Evolutionary conservation across 2,797 vertebrate genomes (phyloP), one percentile per base, ranked within the genome.

Genomic region (Nothura maculosa): DNA sequence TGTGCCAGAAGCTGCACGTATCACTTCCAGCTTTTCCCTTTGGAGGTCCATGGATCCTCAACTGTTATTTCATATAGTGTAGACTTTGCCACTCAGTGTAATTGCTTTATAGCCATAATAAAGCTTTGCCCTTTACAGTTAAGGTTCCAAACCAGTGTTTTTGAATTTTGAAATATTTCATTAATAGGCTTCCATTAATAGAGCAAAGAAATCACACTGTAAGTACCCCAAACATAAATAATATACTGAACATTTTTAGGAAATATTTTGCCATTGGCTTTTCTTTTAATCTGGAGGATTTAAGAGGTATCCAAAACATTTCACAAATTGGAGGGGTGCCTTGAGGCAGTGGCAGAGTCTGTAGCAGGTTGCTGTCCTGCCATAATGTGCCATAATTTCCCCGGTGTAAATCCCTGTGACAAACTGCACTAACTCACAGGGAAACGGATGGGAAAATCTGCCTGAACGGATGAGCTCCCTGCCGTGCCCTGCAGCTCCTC

Each of bases 401-500:
- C 0, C 3, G 10, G n/a, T 64, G 48, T 28, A 57, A 28, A 18
- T 68, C 54, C 38, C 47, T 60, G 60, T 6, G 22, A 76, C 38
- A 75, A 81, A 32, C 38, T 10, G 2, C 6, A 27, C 18, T 76
- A 34, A 8, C 34, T 62, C 1, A 0, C 25, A 47, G 40, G 55
- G 50, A 83, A 66, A 21, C 47, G 34, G 88, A 72, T 2, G 28
- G 43, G 62, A 38, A 85, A 70, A 55, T 64, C 48, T 54, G 8
- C 1, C 0, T 5, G 69, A 36, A 7, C 18, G 47, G 27, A 25
- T 20, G 55, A 45, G 28, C 10, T 20, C 12, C 70, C 85, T 77
- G 30, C 61, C 70, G 42, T 2, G 0, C 13, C 7, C 47, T 55
- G 20, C 0, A 0, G 62, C 90, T 83, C 60, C 52, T 55, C 63